Evolutionary conservation across 2,113 vertebrate genomes (phyloP).

Genomic region (Dolichotis patagonum): DNA sequence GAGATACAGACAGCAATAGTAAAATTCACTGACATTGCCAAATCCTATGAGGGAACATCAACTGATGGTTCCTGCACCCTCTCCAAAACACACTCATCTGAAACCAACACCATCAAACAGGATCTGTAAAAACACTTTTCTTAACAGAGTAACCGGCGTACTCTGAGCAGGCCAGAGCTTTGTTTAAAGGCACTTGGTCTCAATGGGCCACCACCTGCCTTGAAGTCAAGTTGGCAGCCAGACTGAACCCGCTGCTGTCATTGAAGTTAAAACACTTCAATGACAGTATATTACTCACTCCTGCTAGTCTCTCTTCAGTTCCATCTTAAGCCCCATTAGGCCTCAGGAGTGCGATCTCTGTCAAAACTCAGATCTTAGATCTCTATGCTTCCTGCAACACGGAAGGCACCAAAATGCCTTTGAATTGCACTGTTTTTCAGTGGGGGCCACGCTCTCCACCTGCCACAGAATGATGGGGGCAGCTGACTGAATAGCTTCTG

Average conservation of each 20-base stretch:
- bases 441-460: not conserved
- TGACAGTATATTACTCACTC: not conserved
- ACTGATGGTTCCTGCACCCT: not conserved
- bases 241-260: not conserved
- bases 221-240: not conserved
- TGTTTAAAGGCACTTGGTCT: not conserved
- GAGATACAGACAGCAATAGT: not conserved
- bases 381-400: not conserved
- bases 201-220: not conserved
- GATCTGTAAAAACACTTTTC: not conserved
- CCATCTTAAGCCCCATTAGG: not conserved
- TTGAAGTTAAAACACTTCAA: not conserved
- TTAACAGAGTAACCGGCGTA: not conserved
- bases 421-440: not conserved
- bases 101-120: not conserved
- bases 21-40: slow-evolving; percentile 3
- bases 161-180: not conserved
- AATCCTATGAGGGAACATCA: not conserved
- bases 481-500: not conserved
- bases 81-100: not conserved
- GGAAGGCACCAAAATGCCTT: not conserved
- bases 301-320: not conserved
- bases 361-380: not conserved
- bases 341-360: not conserved
- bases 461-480: not conserved